These are phyloP conservation scores for Malurus alboscapulatus DNA, from an alignment of 2,113 vertebrate genomes.

Conservation along the genomic window DNA sequence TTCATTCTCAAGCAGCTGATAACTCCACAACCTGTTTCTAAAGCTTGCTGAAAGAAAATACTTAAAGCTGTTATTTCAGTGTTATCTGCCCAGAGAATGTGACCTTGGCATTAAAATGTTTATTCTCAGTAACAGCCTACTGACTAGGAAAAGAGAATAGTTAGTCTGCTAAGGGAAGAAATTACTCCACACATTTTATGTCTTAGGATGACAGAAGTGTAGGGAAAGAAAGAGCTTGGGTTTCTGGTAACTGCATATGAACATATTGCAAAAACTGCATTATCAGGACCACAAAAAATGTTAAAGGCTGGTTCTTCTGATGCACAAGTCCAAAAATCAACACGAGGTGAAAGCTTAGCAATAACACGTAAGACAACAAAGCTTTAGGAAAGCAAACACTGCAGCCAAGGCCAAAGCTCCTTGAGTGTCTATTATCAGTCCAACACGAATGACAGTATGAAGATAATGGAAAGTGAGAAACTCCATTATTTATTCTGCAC, in stretches of 20 bases:
- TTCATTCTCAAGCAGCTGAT: not conserved
- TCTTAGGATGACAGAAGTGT: not conserved
- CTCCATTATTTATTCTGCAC: not conserved
- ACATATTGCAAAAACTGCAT: not conserved
- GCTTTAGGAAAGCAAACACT: constrained; percentile 7
- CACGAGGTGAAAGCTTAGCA: constrained; percentile 19
- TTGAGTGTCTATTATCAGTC: not conserved
- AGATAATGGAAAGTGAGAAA: not conserved
- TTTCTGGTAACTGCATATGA: not conserved
- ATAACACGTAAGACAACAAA: not conserved
- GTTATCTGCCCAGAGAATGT: constrained; percentile 11
- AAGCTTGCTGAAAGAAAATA: not conserved
- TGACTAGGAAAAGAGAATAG: not conserved
- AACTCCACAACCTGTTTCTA: not conserved
- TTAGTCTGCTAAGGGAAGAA: constrained; percentile 22
- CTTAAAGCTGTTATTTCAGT: constrained; percentile 4
- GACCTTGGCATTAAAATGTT: constrained; percentile 39
- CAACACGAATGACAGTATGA: not conserved
- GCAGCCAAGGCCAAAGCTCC: not conserved
- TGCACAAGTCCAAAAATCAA: not conserved
- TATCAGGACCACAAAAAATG: not conserved
- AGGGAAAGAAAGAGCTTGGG: not conserved
- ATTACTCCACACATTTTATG: not conserved
- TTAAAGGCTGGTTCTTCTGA: not conserved
- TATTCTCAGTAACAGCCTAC: constrained; percentile 34